These are phyloP conservation scores for Holothuria leucospilota DNA, from an alignment of 53 echinoderm and acorn worm genomes.

Conservation along the genomic window DNA sequence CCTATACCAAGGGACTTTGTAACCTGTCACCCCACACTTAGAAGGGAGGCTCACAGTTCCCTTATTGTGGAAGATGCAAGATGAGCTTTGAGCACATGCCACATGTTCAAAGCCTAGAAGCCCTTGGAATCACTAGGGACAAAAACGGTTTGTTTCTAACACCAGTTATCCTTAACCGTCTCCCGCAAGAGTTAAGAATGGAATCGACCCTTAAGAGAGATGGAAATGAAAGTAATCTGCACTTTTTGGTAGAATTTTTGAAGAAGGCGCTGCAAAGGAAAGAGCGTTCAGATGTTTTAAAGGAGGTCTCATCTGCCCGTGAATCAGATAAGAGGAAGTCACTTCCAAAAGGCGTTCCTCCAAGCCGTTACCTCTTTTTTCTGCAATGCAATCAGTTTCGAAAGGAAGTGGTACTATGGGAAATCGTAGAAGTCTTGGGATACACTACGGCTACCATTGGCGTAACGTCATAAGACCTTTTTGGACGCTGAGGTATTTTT, in stretches of 20 bases:
- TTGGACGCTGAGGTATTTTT: conserved; percentile 28
- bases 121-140: not conserved
- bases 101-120: conserved; percentile 22
- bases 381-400: conserved; percentile 8
- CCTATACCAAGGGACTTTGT: conserved; percentile 8
- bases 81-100: conserved; percentile 11
- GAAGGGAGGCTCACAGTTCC: conserved; percentile 1
- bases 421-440: conserved; percentile 33
- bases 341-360: conserved; percentile 21
- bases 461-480: conserved; percentile 29
- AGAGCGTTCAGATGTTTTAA: not conserved
- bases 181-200: not conserved
- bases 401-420: not conserved
- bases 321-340: not conserved
- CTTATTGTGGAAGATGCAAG: not conserved
- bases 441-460: not conserved
- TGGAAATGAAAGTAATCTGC: conserved; percentile 3
- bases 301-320: not conserved
- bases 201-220: conserved; percentile 7
- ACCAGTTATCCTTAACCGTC: conserved; percentile 17
- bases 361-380: not conserved
- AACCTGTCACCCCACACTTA: conserved; percentile 5
- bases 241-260: not conserved
- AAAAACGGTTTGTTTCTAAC: conserved; percentile 8
- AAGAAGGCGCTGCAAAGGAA: not conserved